phyloP scores from a whole-genome alignment of 1,140 invertebrate species.

The Eciton burchellii region DNA sequence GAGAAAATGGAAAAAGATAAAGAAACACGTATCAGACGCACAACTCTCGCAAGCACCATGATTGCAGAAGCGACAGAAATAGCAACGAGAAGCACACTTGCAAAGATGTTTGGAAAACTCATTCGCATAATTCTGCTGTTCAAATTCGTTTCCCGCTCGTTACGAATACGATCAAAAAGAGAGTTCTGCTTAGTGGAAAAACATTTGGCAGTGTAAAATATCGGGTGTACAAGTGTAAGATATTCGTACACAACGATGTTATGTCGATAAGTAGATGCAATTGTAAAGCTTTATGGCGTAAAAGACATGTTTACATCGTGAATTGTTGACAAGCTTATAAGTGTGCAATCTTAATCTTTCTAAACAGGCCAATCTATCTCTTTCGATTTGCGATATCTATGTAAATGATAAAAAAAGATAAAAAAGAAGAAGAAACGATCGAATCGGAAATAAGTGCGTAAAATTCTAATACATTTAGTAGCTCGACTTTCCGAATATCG shows the following conservation, averaged over 20 bases:
- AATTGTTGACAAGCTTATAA: not conserved
- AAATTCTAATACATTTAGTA: not conserved
- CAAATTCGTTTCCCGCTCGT: not conserved
- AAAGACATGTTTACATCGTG: conserved; percentile 5
- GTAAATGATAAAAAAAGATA: conserved; percentile 4
- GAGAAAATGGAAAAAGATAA: conserved; percentile 22
- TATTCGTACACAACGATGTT: not conserved
- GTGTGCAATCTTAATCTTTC: not conserved
- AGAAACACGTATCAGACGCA: conserved; percentile 45
- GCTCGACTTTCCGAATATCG: not conserved
- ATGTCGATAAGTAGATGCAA: not conserved
- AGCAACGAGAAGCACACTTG: conserved; percentile 31
- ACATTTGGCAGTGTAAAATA: too few species aligned
- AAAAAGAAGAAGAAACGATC: too few species aligned
- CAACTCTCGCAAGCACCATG: conserved; percentile 54
- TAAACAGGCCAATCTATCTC: not conserved
- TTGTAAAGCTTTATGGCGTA: not conserved
- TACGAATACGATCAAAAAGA: not conserved
- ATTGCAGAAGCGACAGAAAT: conserved; percentile 50
- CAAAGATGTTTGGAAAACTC: conserved; percentile 6
- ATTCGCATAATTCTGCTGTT: conserved; percentile 1
- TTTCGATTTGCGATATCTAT: not conserved
- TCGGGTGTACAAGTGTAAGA: too few species aligned
- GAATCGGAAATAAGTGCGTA: not conserved
- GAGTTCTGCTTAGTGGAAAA: not conserved